Percentiles rank a stretch among this genome's conserved stretches.
These are phyloP conservation scores for Melitaea athalia DNA, from an alignment of 2,888 invertebrate species.

Conservation along the genomic window DNA sequence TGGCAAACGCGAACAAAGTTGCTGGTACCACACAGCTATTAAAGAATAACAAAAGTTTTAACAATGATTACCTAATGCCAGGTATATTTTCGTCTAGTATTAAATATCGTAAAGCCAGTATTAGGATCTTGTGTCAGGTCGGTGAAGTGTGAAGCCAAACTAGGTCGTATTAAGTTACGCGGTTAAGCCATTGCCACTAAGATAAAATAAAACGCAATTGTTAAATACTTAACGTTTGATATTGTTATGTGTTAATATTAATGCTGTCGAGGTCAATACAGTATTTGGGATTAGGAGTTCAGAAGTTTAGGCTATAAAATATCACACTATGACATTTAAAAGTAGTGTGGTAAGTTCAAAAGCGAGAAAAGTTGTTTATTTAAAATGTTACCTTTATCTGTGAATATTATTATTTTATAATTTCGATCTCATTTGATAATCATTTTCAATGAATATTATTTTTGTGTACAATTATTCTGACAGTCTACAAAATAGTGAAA, in stretches of 20 bases:
- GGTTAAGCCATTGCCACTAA: constrained; percentile 46
- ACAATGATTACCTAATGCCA: not conserved
- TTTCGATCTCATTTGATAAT: no score
- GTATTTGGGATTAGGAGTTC: not conserved
- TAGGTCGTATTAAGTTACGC: constrained; percentile 56
- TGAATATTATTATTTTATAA: no score
- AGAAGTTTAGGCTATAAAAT: no score
- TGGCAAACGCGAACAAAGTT: no score
- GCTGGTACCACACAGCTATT: no score
- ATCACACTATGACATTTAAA: no score
- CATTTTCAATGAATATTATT: no score
- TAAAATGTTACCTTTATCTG: no score
- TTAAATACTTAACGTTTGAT: not conserved
- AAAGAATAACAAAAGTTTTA: not conserved
- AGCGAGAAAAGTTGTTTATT: no score
- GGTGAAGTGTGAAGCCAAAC: constrained; percentile 65
- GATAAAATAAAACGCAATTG: constrained; percentile 14
- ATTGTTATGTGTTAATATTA: not conserved
- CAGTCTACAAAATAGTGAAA: no score
- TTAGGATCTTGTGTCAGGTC: constrained; percentile 39
- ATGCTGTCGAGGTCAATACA: not conserved
- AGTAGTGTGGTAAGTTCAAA: no score
- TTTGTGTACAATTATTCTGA: no score
- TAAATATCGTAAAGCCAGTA: constrained; percentile 27
- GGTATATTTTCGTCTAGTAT: constrained; percentile 11